phyloP scores from a whole-genome alignment of 2,888 invertebrate species.

The Microplitis deprimator region DNA sequence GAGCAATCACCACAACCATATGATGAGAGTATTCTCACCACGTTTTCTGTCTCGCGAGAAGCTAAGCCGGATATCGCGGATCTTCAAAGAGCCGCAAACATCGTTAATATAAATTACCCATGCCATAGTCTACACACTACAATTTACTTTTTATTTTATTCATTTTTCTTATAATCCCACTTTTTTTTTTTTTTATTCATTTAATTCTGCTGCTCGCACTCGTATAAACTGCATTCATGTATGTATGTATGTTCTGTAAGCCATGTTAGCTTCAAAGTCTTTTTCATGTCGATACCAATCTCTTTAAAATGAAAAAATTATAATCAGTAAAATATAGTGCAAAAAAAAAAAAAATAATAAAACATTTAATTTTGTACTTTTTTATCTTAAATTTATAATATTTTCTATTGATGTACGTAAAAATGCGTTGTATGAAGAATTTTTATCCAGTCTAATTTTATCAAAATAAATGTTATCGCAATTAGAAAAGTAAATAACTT shows the following conservation, averaged over 20 bases:
- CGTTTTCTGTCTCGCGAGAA: conserved; percentile 50
- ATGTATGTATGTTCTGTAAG: background rate
- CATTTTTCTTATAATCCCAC: conserved; percentile 24
- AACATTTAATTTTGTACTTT: too few relatives aligned
- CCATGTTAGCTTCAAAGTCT: too few relatives aligned
- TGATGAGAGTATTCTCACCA: conserved; percentile 67
- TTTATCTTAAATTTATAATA: background rate
- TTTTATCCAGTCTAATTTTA: background rate
- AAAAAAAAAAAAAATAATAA: too few relatives aligned
- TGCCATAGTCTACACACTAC: conserved; percentile 27
- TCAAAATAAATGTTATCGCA: background rate
- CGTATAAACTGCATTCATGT: too few relatives aligned
- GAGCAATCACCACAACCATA: conserved; percentile 42
- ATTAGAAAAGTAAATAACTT: background rate
- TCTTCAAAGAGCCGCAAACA: conserved; percentile 57
- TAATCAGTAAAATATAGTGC: too few relatives aligned
- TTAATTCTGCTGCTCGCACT: background rate
- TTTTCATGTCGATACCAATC: background rate
- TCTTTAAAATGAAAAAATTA: background rate
- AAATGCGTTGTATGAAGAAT: background rate
- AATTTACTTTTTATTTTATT: conserved; percentile 20
- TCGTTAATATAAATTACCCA: conserved; percentile 58
- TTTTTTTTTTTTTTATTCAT: conserved; percentile 8
- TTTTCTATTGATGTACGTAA: background rate
- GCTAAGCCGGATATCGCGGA: conserved; percentile 50